phyloP scores from a whole-genome alignment of 2,888 invertebrate genomes.

The Drosophila neonasuta region DNA sequence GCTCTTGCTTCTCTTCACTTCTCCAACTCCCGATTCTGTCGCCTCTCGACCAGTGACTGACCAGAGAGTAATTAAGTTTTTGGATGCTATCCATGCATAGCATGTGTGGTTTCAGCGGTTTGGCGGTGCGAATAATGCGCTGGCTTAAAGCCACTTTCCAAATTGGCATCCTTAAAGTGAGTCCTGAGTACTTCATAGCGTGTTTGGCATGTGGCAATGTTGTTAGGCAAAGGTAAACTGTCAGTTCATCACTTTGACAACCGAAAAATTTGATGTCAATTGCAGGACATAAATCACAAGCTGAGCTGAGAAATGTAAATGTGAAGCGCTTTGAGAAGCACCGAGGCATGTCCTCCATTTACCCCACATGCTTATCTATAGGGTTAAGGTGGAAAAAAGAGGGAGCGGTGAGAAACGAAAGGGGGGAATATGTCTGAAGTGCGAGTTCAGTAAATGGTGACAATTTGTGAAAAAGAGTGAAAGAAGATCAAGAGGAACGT shows the following conservation, averaged over 20 bases:
- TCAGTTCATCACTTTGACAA: conserved; percentile 59
- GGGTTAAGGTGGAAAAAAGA: background rate
- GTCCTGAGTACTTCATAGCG: background rate
- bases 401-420: no score
- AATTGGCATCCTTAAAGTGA: conserved; percentile 31
- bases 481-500: background rate
- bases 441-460: conserved; percentile 64
- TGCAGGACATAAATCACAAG: conserved; percentile 67
- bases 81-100: conserved; percentile 25
- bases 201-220: background rate
- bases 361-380: conserved; percentile 36
- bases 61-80: conserved; percentile 72
- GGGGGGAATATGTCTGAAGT: conserved; percentile 7
- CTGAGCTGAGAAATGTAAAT: conserved; percentile 57
- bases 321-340: conserved; percentile 45
- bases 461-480: conserved; percentile 64
- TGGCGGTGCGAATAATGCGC: conserved; percentile 22
- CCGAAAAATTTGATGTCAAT: conserved; percentile 69
- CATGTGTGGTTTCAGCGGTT: conserved; percentile 27
- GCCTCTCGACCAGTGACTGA: conserved; percentile 27
- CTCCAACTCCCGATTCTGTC: background rate
- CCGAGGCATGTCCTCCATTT: conserved; percentile 41
- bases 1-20: background rate
- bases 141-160: conserved; percentile 30
- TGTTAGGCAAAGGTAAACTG: conserved; percentile 32